These are phyloP conservation scores for Elachura formosa DNA, from an alignment of 2,113 vertebrate species.

Conservation along the genomic window DNA sequence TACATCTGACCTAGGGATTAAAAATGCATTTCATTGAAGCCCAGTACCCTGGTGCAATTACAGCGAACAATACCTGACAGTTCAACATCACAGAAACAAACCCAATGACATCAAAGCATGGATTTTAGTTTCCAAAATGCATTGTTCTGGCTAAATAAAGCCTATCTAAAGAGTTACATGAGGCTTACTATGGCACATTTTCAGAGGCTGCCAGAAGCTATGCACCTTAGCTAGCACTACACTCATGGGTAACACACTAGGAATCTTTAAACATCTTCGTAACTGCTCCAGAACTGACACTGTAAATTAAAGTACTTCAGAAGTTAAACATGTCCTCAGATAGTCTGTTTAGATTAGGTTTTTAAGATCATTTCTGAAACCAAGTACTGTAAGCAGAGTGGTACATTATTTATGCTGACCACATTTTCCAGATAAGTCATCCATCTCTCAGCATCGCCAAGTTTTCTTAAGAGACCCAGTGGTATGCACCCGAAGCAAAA, in stretches of 20 bases:
- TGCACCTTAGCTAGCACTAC: background rate
- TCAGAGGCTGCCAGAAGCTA: background rate
- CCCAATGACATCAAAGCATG: background rate
- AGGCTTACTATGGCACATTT: background rate
- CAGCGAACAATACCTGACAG: background rate
- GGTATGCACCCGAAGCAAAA: background rate
- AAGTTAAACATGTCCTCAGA: background rate
- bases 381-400: background rate
- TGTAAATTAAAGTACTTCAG: background rate
- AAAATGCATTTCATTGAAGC: background rate
- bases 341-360: background rate
- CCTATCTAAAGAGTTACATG: fast-evolving
- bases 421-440: conserved; percentile 11
- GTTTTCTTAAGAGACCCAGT: background rate
- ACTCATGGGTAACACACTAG: background rate
- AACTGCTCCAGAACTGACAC: background rate
- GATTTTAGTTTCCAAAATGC: background rate
- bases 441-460: background rate
- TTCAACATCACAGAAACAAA: background rate
- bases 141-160: background rate
- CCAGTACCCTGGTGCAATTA: background rate
- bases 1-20: conserved; percentile 87
- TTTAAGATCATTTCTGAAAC: background rate
- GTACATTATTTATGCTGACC: conserved; percentile 12
- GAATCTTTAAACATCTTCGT: background rate